Base-by-base conservation (phyloP, 2,888 invertebrate genomes). In the Pomacea canaliculata region DNA sequence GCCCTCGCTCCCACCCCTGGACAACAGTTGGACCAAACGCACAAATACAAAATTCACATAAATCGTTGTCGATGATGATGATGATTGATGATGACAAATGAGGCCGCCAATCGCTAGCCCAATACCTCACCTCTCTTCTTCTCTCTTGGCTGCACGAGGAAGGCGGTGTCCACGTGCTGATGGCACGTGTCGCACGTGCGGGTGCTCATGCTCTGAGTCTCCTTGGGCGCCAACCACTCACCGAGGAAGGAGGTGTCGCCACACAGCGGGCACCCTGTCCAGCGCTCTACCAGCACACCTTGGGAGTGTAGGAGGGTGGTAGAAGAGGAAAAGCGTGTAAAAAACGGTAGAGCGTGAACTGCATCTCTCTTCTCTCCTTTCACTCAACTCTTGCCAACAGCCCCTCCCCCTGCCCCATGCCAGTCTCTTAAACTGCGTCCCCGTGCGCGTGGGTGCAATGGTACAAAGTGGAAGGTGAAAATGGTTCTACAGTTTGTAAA, bases 191-290 rank as follows among this genome's bases (percentile, higher is more conserved):
- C 85, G 80, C 90, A 90, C 18, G 78, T 74, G 51, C 84, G 82
- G 12, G 83, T 81, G 62, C 78, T 76, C 70, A 86, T 65, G 10
- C 78, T 79, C 78, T 90, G 90, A 3, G 87, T 82, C 71, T 90
- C 90, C 76, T 89, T 89, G 0, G 90, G 90, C 0, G 88, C 87
- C 71, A 86, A 80, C 90, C 90, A 90, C 75, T 90, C 90, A 5
- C 90, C 90, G n/a, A 84, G 79, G 80, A 90, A 90, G 8, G 87
- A 83, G 8, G 85, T 79, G 19, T 81, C 77, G 51, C 82, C 79
- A 73, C 90, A 90, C 27, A 77, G 69, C 0, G 90, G 90, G 76
- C 90, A 90, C 67, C 85, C 86, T 81, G 87, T 86, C 65, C 83
- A 78, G 2, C 90, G 82, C 75, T 88, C 87, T 9, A 89, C 86